Conservation (phyloP, 2,797 vertebrate genomes). For the Sarcoramphus papa region DNA sequence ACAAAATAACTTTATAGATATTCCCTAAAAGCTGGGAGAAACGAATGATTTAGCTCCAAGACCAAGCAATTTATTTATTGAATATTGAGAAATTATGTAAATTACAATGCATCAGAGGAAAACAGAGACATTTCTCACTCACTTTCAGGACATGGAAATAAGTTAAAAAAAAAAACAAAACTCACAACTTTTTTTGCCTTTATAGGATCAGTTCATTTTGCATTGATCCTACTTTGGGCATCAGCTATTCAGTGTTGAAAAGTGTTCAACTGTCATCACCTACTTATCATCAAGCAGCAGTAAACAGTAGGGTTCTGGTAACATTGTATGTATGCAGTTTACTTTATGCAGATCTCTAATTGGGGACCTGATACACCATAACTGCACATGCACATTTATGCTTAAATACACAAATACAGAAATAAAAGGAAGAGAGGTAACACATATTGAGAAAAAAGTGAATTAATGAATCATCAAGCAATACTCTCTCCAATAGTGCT, state of each 20-base stretch:
- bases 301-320: background rate
- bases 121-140: accelerated
- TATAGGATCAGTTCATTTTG: background rate
- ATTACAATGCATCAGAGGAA: background rate
- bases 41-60: background rate
- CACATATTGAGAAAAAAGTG: background rate
- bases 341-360: background rate
- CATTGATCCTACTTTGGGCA: background rate
- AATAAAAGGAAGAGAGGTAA: background rate
- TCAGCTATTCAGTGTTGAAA: background rate
- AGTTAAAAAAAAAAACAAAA: background rate
- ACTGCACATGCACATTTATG: background rate
- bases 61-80: background rate
- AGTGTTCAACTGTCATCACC: background rate
- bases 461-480: background rate
- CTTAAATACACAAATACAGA: background rate
- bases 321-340: background rate
- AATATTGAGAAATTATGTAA: background rate
- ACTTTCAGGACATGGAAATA: background rate
- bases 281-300: background rate
- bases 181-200: background rate
- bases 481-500: background rate
- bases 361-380: background rate
- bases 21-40: background rate
- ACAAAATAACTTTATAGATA: background rate